Evolutionary conservation across 2,797 vertebrate species (phyloP).

Genomic region (Myoxocephalus aenaeus): DNA sequence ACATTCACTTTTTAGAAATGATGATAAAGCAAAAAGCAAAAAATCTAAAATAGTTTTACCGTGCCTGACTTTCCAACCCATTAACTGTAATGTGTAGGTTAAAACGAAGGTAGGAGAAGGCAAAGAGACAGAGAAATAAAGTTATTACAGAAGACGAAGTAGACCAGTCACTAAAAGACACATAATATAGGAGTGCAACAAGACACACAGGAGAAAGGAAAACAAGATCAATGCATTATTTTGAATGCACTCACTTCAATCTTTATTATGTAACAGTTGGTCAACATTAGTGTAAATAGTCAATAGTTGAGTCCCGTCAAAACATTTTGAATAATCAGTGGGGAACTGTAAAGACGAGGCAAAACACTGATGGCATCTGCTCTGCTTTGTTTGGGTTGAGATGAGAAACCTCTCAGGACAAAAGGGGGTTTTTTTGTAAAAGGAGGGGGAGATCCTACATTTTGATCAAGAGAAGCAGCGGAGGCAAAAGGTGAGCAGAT

Average conservation of each 20-base stretch:
- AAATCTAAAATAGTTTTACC: not conserved
- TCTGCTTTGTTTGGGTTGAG: slow-evolving; percentile 29
- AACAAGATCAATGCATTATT: slow-evolving; percentile 42
- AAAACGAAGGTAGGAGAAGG: not conserved
- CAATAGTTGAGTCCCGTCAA: slow-evolving; percentile 50
- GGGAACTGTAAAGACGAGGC: slow-evolving; percentile 19
- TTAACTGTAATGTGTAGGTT: slow-evolving; percentile 1
- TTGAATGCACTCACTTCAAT: slow-evolving; percentile 79
- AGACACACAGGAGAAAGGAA: slow-evolving; percentile 1
- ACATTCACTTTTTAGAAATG: not conserved
- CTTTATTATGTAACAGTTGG: slow-evolving; percentile 81
- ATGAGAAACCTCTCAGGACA: slow-evolving; percentile 23
- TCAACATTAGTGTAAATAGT: slow-evolving; percentile 64
- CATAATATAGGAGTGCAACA: not conserved
- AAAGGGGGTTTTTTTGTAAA: slow-evolving; percentile 31
- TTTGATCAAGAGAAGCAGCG: slow-evolving; percentile 21
- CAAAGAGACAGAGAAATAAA: slow-evolving; percentile 2
- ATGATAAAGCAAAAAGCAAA: slow-evolving; percentile 1
- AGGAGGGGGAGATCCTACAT: slow-evolving; percentile 21
- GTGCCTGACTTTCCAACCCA: not conserved
- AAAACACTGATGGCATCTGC: slow-evolving; percentile 2
- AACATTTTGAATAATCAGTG: slow-evolving; percentile 38
- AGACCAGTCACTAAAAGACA: slow-evolving; percentile 2
- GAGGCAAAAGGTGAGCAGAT: not conserved
- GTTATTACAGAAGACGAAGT: not conserved